Evolutionary conservation across 2,888 invertebrate species (phyloP).

Genomic region (Lissonota sp.): DNA sequence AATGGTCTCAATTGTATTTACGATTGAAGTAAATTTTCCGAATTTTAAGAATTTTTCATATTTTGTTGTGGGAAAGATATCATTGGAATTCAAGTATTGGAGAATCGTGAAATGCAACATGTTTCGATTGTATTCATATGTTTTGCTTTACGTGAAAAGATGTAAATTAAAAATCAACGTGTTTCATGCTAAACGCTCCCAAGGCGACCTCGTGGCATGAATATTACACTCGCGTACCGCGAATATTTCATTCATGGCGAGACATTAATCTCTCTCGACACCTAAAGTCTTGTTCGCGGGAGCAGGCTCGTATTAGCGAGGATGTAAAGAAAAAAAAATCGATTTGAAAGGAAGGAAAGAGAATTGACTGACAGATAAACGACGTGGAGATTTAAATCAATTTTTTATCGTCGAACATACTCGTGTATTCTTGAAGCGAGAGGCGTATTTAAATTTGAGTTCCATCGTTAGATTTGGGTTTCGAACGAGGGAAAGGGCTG

Average conservation of each 20-base stretch:
- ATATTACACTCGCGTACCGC: conserved; percentile 21
- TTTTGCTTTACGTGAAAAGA: too few species aligned
- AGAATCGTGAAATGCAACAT: too few species aligned
- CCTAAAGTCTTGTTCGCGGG: conserved; percentile 27
- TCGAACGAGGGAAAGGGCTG: conserved; percentile 10
- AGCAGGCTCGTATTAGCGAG: not conserved
- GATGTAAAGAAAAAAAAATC: not conserved
- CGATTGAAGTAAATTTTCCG: too few species aligned
- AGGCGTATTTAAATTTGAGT: conserved; percentile 53
- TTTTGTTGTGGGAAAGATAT: too few species aligned
- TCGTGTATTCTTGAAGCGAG: conserved; percentile 4
- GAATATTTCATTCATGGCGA: conserved; percentile 27
- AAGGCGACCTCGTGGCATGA: not conserved
- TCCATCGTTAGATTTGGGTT: conserved; percentile 26
- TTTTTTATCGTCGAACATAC: conserved; percentile 55
- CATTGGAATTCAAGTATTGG: too few species aligned
- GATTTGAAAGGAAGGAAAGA: conserved; percentile 4
- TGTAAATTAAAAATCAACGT: too few species aligned
- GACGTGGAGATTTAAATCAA: conserved; percentile 63
- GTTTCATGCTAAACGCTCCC: too few species aligned
- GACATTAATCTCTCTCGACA: conserved; percentile 52
- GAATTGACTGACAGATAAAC: conserved; percentile 7
- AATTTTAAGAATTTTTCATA: too few species aligned
- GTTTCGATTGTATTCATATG: too few species aligned
- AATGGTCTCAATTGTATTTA: too few species aligned